Evolutionary conservation across 2,797 vertebrate species (phyloP).

Genomic region (Hemitrygon akajei): DNA sequence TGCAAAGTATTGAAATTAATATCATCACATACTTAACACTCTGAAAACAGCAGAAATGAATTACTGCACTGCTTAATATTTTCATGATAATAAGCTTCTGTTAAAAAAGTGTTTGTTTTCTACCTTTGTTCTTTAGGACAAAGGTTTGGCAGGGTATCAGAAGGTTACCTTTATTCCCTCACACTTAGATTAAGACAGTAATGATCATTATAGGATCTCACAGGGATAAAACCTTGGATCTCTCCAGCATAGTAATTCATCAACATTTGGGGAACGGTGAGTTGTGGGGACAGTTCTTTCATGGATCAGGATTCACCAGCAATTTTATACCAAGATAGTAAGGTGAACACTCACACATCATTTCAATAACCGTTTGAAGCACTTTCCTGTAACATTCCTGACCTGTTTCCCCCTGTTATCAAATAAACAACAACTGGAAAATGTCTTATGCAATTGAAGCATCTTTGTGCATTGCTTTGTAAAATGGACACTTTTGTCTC

Average conservation of each 20-base stretch:
- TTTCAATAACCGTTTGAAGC: background rate
- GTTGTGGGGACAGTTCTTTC: background rate
- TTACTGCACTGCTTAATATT: background rate
- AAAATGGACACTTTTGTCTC: background rate
- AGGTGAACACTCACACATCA: background rate
- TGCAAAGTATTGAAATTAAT: conserved; percentile 48
- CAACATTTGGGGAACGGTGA: background rate
- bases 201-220: background rate
- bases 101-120: background rate
- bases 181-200: background rate
- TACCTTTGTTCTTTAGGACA: background rate
- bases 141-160: background rate
- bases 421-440: background rate
- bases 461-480: background rate
- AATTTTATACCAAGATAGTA: background rate
- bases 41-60: background rate
- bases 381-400: background rate
- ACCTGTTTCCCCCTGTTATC: background rate
- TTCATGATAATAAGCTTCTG: background rate
- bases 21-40: conserved; percentile 35
- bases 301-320: background rate
- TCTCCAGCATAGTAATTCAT: background rate
- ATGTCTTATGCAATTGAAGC: too few relatives aligned
- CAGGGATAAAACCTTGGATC: background rate
- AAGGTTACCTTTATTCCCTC: background rate